These are phyloP conservation scores for Epinephelus lanceolatus DNA, from an alignment of 2,113 vertebrate species.

Conservation along the genomic window DNA sequence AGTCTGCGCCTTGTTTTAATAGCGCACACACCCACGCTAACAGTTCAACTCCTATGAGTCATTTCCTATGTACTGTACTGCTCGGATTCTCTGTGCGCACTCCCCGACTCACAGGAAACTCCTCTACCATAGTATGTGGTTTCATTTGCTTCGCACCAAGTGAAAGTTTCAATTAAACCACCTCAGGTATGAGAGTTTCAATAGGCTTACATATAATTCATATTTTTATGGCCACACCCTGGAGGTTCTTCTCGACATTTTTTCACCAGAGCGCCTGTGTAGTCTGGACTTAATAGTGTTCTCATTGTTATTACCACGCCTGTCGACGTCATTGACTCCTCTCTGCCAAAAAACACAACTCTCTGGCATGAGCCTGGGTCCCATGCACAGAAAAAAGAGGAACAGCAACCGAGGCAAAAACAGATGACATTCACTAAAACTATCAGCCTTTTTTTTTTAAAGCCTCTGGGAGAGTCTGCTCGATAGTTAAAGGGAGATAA, in stretches of 20 bases:
- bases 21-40: constrained; percentile 85
- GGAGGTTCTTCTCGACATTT: neutral
- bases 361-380: constrained; percentile 72
- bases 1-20: constrained; percentile 85
- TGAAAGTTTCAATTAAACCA: constrained; percentile 38
- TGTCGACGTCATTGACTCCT: constrained; percentile 80
- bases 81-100: constrained; percentile 70
- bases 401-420: constrained; percentile 63
- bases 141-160: constrained; percentile 34
- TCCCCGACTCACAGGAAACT: constrained; percentile 76
- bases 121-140: constrained; percentile 42
- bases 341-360: constrained; percentile 81
- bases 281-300: constrained; percentile 79
- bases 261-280: constrained; percentile 10
- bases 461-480: constrained; percentile 13
- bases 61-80: constrained; percentile 85
- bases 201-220: neutral
- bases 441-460: constrained; percentile 11
- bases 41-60: constrained; percentile 84
- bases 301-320: constrained; percentile 87
- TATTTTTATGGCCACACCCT: constrained; percentile 51
- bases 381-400: constrained; percentile 50
- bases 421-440: constrained; percentile 65
- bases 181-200: constrained; percentile 20
- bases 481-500: neutral